Conservation (phyloP, 1,140 invertebrate species). For the Eulimnadia texana region DNA sequence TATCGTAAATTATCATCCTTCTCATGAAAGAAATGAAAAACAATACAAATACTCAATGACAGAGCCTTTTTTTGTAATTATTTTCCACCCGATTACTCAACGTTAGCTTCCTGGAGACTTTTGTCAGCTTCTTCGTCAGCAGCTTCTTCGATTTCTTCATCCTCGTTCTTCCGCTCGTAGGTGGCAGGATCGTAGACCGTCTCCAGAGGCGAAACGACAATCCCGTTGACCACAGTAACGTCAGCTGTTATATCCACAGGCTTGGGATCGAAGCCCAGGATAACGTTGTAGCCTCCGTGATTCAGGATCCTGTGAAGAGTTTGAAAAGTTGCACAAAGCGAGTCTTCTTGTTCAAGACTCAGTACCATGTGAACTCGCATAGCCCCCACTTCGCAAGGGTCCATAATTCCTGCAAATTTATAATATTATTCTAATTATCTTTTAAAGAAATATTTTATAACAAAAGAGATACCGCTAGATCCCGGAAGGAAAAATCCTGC, state of each 20-base stretch:
- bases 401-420: slow-evolving; percentile 27
- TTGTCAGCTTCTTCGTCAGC: slow-evolving; percentile 22
- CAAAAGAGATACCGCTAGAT: slow-evolving; percentile 56
- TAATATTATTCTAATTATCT: slow-evolving; percentile 9
- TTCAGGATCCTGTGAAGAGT: slow-evolving; percentile 73
- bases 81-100: no score
- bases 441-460: neutral
- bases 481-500: slow-evolving; percentile 91
- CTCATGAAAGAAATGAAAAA: no score
- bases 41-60: no score
- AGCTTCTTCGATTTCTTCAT: slow-evolving; percentile 26
- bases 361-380: slow-evolving; percentile 80
- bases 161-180: slow-evolving; percentile 40
- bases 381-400: slow-evolving; percentile 81
- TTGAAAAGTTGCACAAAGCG: slow-evolving; percentile 80
- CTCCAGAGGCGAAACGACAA: slow-evolving; percentile 80
- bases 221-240: slow-evolving; percentile 76
- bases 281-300: slow-evolving; percentile 80
- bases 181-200: slow-evolving; percentile 67
- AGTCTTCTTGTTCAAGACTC: slow-evolving; percentile 86
- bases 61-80: no score
- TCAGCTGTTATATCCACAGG: slow-evolving; percentile 49
- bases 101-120: neutral
- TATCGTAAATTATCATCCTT: no score
- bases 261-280: slow-evolving; percentile 48